Base-by-base conservation (phyloP, 2,888 invertebrate species). In the Lithodes maja region DNA sequence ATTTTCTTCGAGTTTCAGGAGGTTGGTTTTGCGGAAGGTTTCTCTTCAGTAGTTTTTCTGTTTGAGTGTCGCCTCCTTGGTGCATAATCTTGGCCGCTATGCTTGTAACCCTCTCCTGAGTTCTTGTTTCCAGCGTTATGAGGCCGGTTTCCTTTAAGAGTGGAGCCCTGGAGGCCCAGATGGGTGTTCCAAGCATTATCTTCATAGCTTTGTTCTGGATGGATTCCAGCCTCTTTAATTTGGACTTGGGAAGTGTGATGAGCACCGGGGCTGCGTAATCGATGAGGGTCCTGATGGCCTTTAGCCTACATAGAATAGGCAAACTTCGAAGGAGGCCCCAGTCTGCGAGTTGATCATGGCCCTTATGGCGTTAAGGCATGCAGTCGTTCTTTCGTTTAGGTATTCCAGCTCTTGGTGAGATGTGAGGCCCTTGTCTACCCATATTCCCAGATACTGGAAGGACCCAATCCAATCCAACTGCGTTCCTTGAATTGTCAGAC, bases 391-490 rank as follows among this genome's bases (percentile, higher is more conserved):
- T 17, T 79, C 79, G 1, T n/a, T 81, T 9, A 81, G 33, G 61
- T 81, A 81, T 17, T 3, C 49, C 7, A 68, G 17, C 33, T 81
- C 55, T 2, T 9, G 9, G 9, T 17, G 17, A 61, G 61, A 81
- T n/a, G 81, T 12, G n/a, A 81, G 81, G 3, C 61, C 0, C 81
- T 49, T 5, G 81, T 81, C 81, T 0, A 81, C 0, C 81, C 81
- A 81, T 17, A 81, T 61, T 9, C 81, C 33, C 55, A 81, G 61
- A 33, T 81, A 55, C 61, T n/a, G 55, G 33, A 33, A 55, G 81
- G 49, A 2, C 5, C 61, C 7, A 3, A 55, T 17, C 81, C 61
- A 61, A 3, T 54, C 49, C 61, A 81, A 49, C 17, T 9, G 12
- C 1, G 61, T 9, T 5, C 50, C 55, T 2, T 81, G 81, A 12